Evolutionary conservation across 1,140 invertebrate genomes (phyloP).

Genomic region (Heliothis subflexa): DNA sequence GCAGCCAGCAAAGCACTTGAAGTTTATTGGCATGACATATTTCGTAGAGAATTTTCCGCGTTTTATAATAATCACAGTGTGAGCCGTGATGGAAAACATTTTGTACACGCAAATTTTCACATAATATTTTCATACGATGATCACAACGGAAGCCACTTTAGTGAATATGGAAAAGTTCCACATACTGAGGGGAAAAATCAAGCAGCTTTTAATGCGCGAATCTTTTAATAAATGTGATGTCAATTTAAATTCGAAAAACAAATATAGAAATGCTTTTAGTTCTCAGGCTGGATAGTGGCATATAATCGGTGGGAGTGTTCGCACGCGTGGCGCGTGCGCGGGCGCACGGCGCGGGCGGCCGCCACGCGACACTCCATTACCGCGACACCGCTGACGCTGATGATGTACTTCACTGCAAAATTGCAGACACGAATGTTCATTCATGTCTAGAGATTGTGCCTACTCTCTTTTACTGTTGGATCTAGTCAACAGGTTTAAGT

Average conservation of each 20-base stretch:
- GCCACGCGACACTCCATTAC: constrained; percentile 79
- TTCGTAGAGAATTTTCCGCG: constrained; percentile 52
- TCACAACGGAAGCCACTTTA: constrained; percentile 29
- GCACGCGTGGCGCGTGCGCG: constrained; percentile 58
- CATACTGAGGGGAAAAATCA: neutral
- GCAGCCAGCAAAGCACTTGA: constrained; percentile 67
- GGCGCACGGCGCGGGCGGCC: constrained; percentile 54
- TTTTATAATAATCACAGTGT: constrained; percentile 46
- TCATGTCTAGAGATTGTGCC: neutral
- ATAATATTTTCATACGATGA: constrained; percentile 39
- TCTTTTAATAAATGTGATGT: neutral
- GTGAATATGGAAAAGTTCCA: neutral
- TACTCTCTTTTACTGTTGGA: neutral
- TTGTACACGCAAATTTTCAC: constrained; percentile 25
- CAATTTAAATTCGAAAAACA: constrained; percentile 16
- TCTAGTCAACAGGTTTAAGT: too few species aligned
- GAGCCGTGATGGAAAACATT: constrained; percentile 43
- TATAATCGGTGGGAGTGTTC: constrained; percentile 81
- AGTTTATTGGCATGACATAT: constrained; percentile 77
- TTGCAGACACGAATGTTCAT: constrained; percentile 19
- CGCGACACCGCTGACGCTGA: constrained; percentile 63
- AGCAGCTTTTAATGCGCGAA: neutral
- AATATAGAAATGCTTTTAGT: constrained; percentile 35
- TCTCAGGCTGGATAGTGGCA: constrained; percentile 58
- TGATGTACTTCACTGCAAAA: constrained; percentile 66